Conservation (phyloP, 2,113 vertebrate species). For the Ptilorrhoa leucosticta region DNA sequence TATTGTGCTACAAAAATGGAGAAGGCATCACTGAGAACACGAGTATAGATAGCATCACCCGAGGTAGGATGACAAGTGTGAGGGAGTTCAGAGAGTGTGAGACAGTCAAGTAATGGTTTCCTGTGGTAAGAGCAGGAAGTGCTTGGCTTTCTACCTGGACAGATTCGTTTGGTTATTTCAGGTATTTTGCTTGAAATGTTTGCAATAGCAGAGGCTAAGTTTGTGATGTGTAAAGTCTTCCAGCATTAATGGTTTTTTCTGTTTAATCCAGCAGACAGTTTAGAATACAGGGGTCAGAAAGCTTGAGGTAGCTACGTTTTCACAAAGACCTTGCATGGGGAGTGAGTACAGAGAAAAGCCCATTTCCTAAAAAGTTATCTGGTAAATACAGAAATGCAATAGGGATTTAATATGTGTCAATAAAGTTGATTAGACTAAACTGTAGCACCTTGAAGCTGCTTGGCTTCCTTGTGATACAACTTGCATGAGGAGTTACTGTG, state of each 20-base stretch:
- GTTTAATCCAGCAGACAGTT: not conserved
- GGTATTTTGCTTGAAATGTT: not conserved
- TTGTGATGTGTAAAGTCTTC: not conserved
- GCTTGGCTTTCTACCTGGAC: not conserved
- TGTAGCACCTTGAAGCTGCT: not conserved
- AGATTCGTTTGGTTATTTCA: not conserved
- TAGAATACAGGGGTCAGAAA: not conserved
- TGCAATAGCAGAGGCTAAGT: not conserved
- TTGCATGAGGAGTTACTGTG: not conserved
- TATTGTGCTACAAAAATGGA: not conserved
- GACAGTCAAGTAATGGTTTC: not conserved
- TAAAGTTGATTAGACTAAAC: not conserved
- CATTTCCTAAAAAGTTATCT: not conserved
- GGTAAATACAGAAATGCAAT: not conserved
- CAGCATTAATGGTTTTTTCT: not conserved
- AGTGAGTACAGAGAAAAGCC: not conserved
- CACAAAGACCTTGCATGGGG: not conserved
- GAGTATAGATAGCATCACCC: not conserved
- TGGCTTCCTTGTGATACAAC: rapidly evolving
- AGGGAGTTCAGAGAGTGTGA: not conserved
- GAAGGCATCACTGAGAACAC: not conserved
- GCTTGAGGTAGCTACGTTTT: not conserved
- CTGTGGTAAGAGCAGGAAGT: not conserved
- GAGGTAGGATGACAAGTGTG: not conserved
- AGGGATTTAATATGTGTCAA: not conserved